Conservation (phyloP, 2,113 vertebrate genomes). For the Paratilapia polleni region DNA sequence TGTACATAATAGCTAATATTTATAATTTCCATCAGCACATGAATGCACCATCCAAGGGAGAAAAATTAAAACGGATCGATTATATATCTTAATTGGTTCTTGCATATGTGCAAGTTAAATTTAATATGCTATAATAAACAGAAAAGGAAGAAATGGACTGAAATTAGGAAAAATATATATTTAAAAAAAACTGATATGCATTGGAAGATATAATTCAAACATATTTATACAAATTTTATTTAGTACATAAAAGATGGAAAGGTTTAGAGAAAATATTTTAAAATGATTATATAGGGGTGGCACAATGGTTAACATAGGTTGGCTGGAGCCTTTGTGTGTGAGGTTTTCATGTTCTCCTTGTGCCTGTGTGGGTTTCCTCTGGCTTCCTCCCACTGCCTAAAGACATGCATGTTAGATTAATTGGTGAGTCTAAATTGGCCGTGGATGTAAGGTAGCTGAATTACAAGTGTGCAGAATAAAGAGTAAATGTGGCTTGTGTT, state of each 20-base stretch:
- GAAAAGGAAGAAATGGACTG: neutral
- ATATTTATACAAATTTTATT: neutral
- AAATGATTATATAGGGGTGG: too few species aligned
- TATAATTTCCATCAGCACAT: neutral
- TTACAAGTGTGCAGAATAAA: neutral
- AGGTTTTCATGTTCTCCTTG: too few species aligned
- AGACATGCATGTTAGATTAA: neutral
- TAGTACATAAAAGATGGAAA: too few species aligned
- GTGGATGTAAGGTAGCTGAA: fast-evolving
- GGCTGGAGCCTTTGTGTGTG: neutral
- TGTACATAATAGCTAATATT: neutral
- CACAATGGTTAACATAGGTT: neutral
- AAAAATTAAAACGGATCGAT: neutral
- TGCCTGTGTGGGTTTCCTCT: neutral
- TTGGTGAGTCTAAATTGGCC: neutral
- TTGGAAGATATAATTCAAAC: neutral
- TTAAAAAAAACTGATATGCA: neutral
- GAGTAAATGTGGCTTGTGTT: neutral
- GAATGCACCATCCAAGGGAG: neutral
- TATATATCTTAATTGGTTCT: too few species aligned
- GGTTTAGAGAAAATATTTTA: too few species aligned
- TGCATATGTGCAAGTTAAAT: neutral
- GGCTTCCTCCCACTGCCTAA: neutral
- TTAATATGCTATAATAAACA: neutral
- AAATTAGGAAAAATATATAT: neutral